phyloP scores from a whole-genome alignment of 1,140 invertebrate genomes.

The Neodiprion fabricii region DNA sequence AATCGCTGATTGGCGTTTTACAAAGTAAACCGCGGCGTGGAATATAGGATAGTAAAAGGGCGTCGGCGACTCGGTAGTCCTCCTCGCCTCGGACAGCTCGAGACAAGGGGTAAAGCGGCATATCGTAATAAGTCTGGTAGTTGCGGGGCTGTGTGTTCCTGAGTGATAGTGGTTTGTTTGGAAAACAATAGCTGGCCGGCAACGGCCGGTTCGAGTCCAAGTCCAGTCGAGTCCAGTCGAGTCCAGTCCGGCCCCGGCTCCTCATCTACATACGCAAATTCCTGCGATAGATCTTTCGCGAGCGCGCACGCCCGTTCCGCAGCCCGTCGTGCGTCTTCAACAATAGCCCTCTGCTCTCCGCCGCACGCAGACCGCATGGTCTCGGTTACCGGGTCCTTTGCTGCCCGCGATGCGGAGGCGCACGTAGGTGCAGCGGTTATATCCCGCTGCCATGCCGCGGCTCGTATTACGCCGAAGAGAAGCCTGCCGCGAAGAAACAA shows the following conservation, averaged over 20 bases:
- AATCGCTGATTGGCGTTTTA: not conserved
- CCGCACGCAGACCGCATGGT: constrained; percentile 23
- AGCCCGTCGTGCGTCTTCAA: constrained; percentile 34
- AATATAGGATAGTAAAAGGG: not conserved
- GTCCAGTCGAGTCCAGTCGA: constrained; percentile 1
- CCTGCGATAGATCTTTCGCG: constrained; percentile 52
- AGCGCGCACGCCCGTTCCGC: constrained; percentile 31
- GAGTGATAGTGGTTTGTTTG: constrained; percentile 7
- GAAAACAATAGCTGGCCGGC: constrained; percentile 45
- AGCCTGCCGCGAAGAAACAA: constrained; percentile 30
- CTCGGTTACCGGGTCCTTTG: constrained; percentile 33
- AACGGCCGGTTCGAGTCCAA: constrained; percentile 14
- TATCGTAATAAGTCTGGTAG: constrained; percentile 1
- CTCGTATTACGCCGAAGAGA: not conserved
- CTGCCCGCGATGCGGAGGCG: no score
- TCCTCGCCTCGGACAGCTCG: constrained; percentile 6
- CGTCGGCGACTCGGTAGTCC: not conserved
- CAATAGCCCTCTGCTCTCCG: constrained; percentile 36
- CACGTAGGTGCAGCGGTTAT: no score
- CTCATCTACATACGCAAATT: constrained; percentile 56
- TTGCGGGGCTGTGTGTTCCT: not conserved
- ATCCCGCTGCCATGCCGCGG: no score
- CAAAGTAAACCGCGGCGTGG: not conserved
- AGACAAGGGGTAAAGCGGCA: not conserved
- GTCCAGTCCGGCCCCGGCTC: constrained; percentile 16